Conservation (phyloP, 1,140 invertebrate species). For the Cepaea nemoralis region DNA sequence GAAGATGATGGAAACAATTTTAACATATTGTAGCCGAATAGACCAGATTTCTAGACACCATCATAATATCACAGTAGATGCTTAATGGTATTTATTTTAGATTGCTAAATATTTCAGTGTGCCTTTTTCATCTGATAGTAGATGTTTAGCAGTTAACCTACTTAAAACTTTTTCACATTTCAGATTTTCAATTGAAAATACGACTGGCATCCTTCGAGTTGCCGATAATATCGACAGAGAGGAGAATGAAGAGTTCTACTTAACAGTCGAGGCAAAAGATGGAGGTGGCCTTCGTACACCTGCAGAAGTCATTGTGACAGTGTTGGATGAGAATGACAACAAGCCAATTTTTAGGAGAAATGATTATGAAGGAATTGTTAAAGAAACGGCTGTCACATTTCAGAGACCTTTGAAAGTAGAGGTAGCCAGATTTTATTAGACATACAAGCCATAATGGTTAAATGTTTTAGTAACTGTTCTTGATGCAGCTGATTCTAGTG, state of each 20-base stretch:
- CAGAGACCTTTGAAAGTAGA: conserved; percentile 53
- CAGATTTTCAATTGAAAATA: conserved; percentile 85
- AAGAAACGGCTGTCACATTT: conserved; percentile 49
- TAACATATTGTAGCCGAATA: no score
- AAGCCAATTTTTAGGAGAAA: conserved; percentile 71
- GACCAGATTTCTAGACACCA: no score
- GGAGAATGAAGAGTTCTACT: conserved; percentile 85
- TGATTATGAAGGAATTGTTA: conserved; percentile 54
- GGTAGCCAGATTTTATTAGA: conserved; percentile 42
- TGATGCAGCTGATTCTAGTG: no score
- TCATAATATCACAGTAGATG: no score
- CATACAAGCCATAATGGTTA: no score
- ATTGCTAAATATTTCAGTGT: no score
- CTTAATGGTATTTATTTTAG: no score
- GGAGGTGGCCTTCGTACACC: conserved; percentile 89
- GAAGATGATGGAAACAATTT: no score
- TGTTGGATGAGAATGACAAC: conserved; percentile 76
- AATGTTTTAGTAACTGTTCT: no score
- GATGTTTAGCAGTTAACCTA: no score
- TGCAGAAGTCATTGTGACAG: conserved; percentile 85
- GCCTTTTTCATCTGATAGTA: no score
- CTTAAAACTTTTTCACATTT: conserved; percentile 53
- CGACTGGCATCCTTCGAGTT: conserved; percentile 86
- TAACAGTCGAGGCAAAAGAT: conserved; percentile 92
- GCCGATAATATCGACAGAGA: conserved; percentile 85